A percentile compares a stretch with the other conserved stretches of the same genome.
These are phyloP conservation scores for Panonychus citri DNA, from an alignment of 1,140 invertebrate species.

Conservation along the genomic window DNA sequence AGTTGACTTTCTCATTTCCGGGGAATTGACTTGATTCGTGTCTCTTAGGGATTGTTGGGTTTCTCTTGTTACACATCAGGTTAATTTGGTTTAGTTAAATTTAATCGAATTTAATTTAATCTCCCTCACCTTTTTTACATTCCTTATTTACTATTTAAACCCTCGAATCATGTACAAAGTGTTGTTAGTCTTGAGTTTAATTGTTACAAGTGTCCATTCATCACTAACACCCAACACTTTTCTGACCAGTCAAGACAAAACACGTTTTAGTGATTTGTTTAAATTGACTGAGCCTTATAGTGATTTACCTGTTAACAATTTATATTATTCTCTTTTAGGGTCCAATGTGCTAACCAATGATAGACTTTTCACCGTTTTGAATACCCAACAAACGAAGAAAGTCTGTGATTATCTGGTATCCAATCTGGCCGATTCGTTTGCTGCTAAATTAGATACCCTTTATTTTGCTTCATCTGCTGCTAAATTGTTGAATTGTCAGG, in stretches of 20 bases:
- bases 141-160: too few species aligned
- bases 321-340: not conserved
- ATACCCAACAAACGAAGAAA: not conserved
- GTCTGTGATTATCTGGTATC: not conserved
- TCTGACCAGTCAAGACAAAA: not conserved
- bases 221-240: not conserved
- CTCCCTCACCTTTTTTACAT: too few species aligned
- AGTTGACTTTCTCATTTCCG: too few species aligned
- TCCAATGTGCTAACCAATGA: not conserved
- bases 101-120: too few species aligned
- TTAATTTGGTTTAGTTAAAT: too few species aligned
- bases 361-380: not conserved
- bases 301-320: not conserved
- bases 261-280: not conserved
- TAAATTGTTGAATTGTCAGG: conserved; percentile 26
- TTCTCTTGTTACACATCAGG: too few species aligned
- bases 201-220: not conserved
- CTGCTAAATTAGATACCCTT: conserved; percentile 25
- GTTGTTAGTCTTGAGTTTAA: not conserved
- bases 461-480: conserved; percentile 30
- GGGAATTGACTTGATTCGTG: too few species aligned
- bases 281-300: not conserved
- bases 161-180: too few species aligned
- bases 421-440: not conserved
- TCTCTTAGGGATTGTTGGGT: too few species aligned